phyloP scores from a whole-genome alignment of 2,113 vertebrate genomes.

The Plestiodon gilberti region DNA sequence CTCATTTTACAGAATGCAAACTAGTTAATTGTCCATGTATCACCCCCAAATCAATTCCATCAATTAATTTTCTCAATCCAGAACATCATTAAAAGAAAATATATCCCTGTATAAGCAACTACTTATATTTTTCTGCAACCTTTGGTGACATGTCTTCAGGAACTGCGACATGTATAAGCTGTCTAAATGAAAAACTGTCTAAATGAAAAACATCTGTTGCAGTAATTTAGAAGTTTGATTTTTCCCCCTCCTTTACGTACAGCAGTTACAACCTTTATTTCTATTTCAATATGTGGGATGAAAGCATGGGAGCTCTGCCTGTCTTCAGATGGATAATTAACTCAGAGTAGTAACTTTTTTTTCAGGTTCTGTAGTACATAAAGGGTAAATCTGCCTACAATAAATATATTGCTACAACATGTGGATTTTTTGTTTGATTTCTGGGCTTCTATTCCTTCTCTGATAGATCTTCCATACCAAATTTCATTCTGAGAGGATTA shows the following conservation, averaged over 20 bases:
- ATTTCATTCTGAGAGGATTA: background rate
- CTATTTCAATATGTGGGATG: background rate
- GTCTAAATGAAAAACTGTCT: background rate
- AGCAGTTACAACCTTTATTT: background rate
- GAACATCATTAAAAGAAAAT: background rate
- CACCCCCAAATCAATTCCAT: background rate
- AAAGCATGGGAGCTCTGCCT: background rate
- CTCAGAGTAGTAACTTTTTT: background rate
- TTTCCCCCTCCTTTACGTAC: background rate
- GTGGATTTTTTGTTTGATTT: background rate
- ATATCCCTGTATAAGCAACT: background rate
- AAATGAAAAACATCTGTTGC: background rate
- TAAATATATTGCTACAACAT: background rate
- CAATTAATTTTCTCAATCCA: too few species aligned
- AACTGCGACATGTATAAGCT: background rate
- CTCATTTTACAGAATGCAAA: background rate
- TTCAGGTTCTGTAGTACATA: background rate
- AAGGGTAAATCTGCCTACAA: too few species aligned
- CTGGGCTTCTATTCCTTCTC: background rate
- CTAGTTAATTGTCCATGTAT: background rate
- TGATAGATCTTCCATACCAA: background rate
- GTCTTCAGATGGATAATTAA: background rate
- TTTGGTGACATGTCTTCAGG: background rate
- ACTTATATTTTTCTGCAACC: background rate
- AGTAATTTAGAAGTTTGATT: background rate